These are phyloP conservation scores for Noctua fimbriata DNA, from an alignment of 2,888 invertebrate species.

Conservation along the genomic window DNA sequence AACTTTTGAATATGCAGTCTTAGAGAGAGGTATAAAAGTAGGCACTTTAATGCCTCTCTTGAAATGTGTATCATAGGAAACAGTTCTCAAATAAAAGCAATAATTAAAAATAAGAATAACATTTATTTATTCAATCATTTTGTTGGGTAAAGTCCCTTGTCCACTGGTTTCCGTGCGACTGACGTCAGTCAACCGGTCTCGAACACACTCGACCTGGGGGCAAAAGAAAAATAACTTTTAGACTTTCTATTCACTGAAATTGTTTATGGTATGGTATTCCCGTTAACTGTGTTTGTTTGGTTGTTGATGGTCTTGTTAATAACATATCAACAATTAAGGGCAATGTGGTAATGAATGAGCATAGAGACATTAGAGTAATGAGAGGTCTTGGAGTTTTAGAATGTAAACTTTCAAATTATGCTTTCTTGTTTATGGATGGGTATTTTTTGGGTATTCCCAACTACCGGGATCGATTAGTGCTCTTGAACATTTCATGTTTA, in stretches of 20 bases:
- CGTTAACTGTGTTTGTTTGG: slow-evolving; percentile 15
- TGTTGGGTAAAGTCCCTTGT: slow-evolving; percentile 43
- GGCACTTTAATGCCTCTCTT: neutral
- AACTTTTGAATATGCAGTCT: no score
- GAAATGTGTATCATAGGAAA: neutral
- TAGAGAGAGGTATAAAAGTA: neutral
- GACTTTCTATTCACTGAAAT: slow-evolving; percentile 55
- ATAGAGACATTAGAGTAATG: slow-evolving; percentile 5
- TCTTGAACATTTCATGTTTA: neutral
- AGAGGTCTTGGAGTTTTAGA: slow-evolving; percentile 4
- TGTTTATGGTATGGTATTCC: slow-evolving; percentile 14
- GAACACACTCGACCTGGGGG: slow-evolving; percentile 73
- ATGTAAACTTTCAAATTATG: slow-evolving; percentile 37
- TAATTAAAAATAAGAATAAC: slow-evolving; percentile 21
- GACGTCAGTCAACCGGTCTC: slow-evolving; percentile 73
- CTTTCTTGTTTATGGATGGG: slow-evolving; percentile 1
- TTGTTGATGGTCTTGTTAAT: neutral
- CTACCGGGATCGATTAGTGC: neutral
- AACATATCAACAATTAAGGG: neutral
- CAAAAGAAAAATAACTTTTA: slow-evolving; percentile 69
- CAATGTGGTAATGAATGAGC: neutral
- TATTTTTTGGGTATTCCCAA: slow-evolving; percentile 6
- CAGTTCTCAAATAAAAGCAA: slow-evolving; percentile 47
- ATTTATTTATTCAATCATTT: slow-evolving; percentile 59
- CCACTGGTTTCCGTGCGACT: slow-evolving; percentile 51